Conservation (phyloP, 2,797 vertebrate species). For the Monodelphis domestica region DNA sequence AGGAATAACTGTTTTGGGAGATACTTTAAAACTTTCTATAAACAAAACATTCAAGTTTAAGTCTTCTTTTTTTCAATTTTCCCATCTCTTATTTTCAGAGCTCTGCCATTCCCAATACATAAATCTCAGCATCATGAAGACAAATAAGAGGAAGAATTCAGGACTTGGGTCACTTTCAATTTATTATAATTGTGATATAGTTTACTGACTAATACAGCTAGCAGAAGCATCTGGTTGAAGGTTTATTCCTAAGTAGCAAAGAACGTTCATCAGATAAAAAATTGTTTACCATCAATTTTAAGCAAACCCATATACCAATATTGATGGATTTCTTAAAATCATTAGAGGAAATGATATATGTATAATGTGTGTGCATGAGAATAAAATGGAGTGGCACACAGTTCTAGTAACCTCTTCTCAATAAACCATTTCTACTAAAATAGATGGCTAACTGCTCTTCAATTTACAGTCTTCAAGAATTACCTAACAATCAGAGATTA, state of each 20-base stretch:
- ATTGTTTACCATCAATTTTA: slow-evolving; percentile 28
- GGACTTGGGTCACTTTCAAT: slow-evolving; percentile 7
- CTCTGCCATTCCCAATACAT: neutral
- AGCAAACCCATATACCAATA: slow-evolving; percentile 3
- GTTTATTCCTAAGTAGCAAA: too few species aligned
- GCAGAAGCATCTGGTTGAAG: too few species aligned
- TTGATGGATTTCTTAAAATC: neutral
- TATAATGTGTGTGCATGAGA: neutral
- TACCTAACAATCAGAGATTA: neutral
- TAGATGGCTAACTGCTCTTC: too few species aligned
- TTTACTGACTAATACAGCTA: slow-evolving; percentile 5
- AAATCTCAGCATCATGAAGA: slow-evolving; percentile 1
- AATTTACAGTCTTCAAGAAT: neutral
- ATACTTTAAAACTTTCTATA: too few species aligned
- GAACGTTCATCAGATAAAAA: slow-evolving; percentile 45
- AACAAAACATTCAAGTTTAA: too few species aligned
- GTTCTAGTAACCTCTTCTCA: too few species aligned
- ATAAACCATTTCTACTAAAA: too few species aligned
- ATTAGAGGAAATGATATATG: neutral
- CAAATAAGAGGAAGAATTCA: slow-evolving; percentile 37
- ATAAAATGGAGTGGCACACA: too few species aligned
- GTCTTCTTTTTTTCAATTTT: too few species aligned
- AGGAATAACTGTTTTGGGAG: too few species aligned
- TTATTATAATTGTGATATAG: neutral
- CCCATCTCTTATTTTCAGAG: neutral